Percentiles rank a stretch among this genome's conserved stretches.
Conservation (phyloP, 2,113 vertebrate genomes). For the Leucopsar rothschildi region DNA sequence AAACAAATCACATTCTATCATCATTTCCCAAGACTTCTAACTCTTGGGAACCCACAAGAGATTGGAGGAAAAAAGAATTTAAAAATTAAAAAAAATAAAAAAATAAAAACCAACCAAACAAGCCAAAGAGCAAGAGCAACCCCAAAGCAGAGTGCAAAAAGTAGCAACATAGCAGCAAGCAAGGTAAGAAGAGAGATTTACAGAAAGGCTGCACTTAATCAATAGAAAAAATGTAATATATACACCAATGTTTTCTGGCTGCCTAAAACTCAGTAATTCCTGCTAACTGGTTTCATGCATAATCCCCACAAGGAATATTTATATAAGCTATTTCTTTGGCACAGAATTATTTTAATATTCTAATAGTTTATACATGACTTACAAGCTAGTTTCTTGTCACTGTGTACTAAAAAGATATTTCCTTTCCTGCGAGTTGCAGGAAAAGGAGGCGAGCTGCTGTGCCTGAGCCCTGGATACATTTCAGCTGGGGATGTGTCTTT, state of each 20-base stretch:
- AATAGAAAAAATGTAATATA: neutral
- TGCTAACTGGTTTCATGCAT: neutral
- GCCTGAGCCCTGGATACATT: neutral
- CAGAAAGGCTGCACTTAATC: neutral
- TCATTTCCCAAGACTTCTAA: neutral
- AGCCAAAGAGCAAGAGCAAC: neutral
- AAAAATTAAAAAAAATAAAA: neutral
- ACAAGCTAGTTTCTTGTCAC: neutral
- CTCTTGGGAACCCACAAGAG: neutral
- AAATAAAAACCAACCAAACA: neutral
- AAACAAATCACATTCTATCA: neutral
- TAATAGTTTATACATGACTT: neutral
- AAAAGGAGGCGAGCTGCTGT: neutral
- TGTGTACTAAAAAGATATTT: neutral
- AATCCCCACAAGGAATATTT: neutral
- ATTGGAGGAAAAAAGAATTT: neutral
- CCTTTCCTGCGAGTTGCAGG: neutral
- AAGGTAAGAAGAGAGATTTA: neutral
- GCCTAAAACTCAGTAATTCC: neutral
- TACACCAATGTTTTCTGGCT: neutral
- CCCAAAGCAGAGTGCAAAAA: neutral
- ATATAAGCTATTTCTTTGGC: neutral
- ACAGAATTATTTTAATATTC: neutral
- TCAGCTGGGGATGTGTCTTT: slow-evolving; percentile 26
- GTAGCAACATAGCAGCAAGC: neutral